A percentile compares a stretch with the other conserved stretches of the same genome.
These are phyloP conservation scores for Anguilla rostrata DNA, from an alignment of 2,113 vertebrate genomes.

Conservation along the genomic window DNA sequence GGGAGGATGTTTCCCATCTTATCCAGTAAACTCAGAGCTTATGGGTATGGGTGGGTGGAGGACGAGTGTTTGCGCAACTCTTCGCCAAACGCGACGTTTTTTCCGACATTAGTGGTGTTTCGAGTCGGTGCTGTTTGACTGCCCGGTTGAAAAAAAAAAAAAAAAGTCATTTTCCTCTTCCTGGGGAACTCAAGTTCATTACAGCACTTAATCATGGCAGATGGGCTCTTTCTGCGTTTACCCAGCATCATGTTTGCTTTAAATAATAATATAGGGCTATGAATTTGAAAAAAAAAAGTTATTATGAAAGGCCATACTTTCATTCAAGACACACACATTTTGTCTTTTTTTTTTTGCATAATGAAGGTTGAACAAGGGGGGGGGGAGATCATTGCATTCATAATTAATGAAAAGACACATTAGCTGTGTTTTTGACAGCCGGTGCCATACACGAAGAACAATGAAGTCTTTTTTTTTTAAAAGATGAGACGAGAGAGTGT, in stretches of 20 bases:
- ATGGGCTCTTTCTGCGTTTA: slow-evolving; percentile 46
- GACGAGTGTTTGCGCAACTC: slow-evolving; percentile 33
- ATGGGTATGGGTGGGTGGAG: slow-evolving; percentile 36
- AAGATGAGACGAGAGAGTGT: slow-evolving; percentile 21
- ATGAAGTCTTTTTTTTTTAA: slow-evolving; percentile 42
- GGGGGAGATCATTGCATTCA: slow-evolving; percentile 52
- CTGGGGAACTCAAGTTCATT: slow-evolving; percentile 40
- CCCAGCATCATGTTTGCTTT: slow-evolving; percentile 42
- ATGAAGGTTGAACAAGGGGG: slow-evolving; percentile 39
- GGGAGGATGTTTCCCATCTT: slow-evolving; percentile 54
- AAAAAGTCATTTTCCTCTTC: slow-evolving; percentile 36
- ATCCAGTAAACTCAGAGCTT: slow-evolving; percentile 53
- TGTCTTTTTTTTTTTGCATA: slow-evolving; percentile 46
- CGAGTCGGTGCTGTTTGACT: slow-evolving; percentile 36
- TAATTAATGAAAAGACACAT: slow-evolving; percentile 60
- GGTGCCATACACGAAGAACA: slow-evolving; percentile 40
- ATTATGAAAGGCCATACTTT: slow-evolving; percentile 20
- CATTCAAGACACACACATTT: slow-evolving; percentile 24
- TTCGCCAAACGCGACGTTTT: not conserved
- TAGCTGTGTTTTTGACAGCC: slow-evolving; percentile 45
- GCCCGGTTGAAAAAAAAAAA: slow-evolving; percentile 23
- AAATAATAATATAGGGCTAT: slow-evolving; percentile 51
- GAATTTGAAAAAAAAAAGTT: slow-evolving; percentile 52
- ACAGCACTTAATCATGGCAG: slow-evolving; percentile 50
- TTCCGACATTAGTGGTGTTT: slow-evolving; percentile 23